A percentile compares a stretch with the other conserved stretches of the same genome.
Evolutionary conservation across 2,113 vertebrate genomes (phyloP).

Genomic region (Sminthopsis crassicaudata): DNA sequence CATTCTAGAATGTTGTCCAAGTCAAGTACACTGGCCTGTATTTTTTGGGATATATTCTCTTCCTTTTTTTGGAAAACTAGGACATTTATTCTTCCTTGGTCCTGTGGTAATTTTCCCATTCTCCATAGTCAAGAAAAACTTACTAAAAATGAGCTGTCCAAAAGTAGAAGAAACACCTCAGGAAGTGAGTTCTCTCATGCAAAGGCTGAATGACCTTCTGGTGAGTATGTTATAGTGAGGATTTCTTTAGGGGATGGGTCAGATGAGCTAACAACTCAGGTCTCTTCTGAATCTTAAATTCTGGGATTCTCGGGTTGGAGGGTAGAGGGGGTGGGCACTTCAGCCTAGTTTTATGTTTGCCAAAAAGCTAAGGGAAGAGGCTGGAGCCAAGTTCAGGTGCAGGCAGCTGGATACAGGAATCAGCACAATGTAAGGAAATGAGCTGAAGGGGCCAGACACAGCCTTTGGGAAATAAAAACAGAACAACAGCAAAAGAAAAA

Average conservation of each 20-base stretch:
- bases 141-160: constrained; percentile 1
- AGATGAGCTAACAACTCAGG: neutral
- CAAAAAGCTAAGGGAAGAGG: constrained; percentile 1
- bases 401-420: constrained; percentile 54
- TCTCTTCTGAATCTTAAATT: neutral
- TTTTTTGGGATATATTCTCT: neutral
- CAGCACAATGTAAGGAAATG: constrained; percentile 49
- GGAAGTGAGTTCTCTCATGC: neutral
- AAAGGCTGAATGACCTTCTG: neutral
- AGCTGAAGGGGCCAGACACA: neutral
- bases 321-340: neutral
- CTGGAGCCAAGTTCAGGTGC: constrained; percentile 52
- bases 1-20: neutral
- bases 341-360: neutral
- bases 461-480: constrained; percentile 59
- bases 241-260: neutral
- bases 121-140: neutral
- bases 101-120: neutral
- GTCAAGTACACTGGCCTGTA: neutral
- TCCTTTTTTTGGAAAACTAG: neutral
- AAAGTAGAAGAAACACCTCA: neutral
- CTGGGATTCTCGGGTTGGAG: neutral
- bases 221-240: neutral
- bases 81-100: neutral
- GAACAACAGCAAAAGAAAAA: neutral